Evolutionary conservation across 2,888 invertebrate species (phyloP).

Genomic region (Drosophila lacicola): DNA sequence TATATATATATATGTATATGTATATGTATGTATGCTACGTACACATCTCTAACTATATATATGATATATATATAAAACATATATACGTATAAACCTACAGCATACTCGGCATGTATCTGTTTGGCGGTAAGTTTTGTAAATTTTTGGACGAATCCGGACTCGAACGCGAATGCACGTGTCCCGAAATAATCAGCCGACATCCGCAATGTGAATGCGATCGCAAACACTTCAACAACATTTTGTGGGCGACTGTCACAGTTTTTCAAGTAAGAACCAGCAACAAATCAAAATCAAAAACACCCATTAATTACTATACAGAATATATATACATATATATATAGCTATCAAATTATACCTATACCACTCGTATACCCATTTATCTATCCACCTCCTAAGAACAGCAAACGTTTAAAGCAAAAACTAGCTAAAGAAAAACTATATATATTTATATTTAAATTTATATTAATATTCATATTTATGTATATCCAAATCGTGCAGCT

Average conservation of each 20-base stretch:
- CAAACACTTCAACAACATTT: constrained; percentile 99
- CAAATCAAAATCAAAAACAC: constrained; percentile 40
- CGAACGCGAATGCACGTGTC: constrained; percentile 96
- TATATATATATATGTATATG: constrained; percentile 42
- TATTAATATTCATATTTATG: background rate
- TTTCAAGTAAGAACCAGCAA: constrained; percentile 93
- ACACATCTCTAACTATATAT: constrained; percentile 42
- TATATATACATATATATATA: constrained; percentile 13
- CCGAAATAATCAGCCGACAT: constrained; percentile 94
- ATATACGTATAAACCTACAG: constrained; percentile 87
- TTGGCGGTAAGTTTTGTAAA: constrained; percentile 99
- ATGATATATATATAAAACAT: constrained; percentile 53
- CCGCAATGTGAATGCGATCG: constrained; percentile 97
- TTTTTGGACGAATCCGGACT: constrained; percentile 93
- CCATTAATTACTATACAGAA: constrained; percentile 25
- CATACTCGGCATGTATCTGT: constrained; percentile 99
- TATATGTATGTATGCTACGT: constrained; percentile 40
- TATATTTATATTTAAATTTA: too few relatives aligned
- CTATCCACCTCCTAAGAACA: constrained; percentile 14
- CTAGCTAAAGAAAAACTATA: background rate
- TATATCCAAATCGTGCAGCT: constrained; percentile 36
- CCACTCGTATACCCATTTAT: constrained; percentile 13
- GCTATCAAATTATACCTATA: constrained; percentile 4
- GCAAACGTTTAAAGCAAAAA: constrained; percentile 30
- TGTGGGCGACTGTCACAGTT: constrained; percentile 98